A percentile compares a stretch with the other conserved stretches of the same genome.
Conservation (phyloP, 2,113 vertebrate genomes). For the Ariopsis seemanni region DNA sequence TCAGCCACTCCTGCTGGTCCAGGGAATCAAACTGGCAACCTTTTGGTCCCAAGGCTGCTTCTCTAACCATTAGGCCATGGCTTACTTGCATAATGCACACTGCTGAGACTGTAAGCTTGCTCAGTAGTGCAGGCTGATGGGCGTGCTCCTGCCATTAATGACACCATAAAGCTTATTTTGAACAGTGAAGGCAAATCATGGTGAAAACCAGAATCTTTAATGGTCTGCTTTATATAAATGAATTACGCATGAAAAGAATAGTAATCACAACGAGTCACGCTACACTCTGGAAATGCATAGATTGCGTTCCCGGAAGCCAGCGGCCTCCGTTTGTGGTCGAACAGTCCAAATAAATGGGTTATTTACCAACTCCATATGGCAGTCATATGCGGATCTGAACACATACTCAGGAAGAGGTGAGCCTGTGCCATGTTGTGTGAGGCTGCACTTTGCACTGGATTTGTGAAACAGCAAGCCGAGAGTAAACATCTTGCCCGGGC, state of each 20-base stretch:
- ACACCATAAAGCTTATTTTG: conserved; percentile 69
- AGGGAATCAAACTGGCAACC: too few relatives aligned
- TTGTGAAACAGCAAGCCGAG: conserved; percentile 53
- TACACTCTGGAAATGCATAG: conserved; percentile 66
- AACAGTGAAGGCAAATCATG: conserved; percentile 63
- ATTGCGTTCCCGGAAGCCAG: conserved; percentile 61
- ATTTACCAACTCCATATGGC: conserved; percentile 64
- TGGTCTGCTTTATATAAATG: conserved; percentile 67
- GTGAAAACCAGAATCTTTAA: conserved; percentile 67
- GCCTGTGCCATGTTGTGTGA: conserved; percentile 20
- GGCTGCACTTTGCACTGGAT: conserved; percentile 53
- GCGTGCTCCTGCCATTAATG: conserved; percentile 59
- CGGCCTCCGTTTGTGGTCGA: conserved; percentile 50
- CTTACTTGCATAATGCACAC: background rate
- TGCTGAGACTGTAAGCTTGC: conserved; percentile 32
- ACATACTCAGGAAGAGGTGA: conserved; percentile 53
- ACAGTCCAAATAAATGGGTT: conserved; percentile 57
- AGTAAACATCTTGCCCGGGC: conserved; percentile 65
- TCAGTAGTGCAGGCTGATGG: conserved; percentile 54
- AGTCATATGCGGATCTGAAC: conserved; percentile 64
- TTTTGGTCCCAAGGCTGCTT: too few relatives aligned
- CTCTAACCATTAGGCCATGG: too few relatives aligned
- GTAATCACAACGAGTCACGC: conserved; percentile 68
- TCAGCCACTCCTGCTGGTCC: too few relatives aligned
- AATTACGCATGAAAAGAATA: conserved; percentile 55